These are phyloP conservation scores for Phalacrocorax carbo DNA, from an alignment of 2,113 vertebrate species.

Conservation along the genomic window DNA sequence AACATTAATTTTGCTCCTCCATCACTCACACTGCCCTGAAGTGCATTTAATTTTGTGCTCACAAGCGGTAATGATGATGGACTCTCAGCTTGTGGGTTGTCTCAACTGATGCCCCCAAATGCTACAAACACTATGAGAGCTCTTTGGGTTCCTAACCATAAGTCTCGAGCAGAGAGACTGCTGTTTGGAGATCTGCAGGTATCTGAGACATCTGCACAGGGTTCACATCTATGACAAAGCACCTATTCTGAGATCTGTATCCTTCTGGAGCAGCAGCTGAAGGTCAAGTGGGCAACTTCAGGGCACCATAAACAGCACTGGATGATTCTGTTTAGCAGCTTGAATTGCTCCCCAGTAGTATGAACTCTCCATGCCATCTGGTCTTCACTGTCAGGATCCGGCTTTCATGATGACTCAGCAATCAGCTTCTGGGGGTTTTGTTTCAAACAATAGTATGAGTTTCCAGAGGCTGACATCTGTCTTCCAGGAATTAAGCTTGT, in stretches of 20 bases:
- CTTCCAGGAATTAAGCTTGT: neutral
- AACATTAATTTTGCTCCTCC: neutral
- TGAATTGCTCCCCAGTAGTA: neutral
- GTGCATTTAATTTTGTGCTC: neutral
- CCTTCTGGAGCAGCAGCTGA: neutral
- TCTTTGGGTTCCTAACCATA: neutral
- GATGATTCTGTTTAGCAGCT: neutral
- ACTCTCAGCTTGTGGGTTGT: neutral
- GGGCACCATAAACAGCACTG: neutral
- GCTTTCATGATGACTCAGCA: neutral
- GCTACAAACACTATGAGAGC: neutral
- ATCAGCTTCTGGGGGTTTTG: neutral
- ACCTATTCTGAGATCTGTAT: neutral
- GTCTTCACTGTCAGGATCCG: neutral
- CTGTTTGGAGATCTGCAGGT: neutral
- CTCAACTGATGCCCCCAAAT: neutral
- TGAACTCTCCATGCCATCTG: neutral
- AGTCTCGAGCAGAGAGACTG: neutral
- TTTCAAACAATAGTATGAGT: neutral
- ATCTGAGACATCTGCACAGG: neutral
- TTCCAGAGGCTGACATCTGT: neutral
- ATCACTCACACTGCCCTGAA: neutral
- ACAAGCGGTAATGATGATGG: neutral
- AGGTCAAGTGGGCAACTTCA: neutral
- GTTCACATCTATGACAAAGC: neutral